Conservation (phyloP, 2,113 vertebrate genomes). For the Pelmatolapia mariae region DNA sequence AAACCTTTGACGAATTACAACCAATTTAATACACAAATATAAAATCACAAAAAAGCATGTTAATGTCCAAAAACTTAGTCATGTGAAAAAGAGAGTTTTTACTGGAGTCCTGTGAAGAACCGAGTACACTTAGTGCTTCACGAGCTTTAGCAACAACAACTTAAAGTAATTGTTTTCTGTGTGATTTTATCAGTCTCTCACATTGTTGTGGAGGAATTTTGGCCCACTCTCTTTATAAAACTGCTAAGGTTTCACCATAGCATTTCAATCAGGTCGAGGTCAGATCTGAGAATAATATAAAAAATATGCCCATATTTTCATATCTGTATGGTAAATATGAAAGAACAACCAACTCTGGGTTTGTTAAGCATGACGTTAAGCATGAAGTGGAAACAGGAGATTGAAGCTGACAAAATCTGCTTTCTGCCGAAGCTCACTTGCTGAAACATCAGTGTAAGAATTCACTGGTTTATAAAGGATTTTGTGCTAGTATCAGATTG, state of each 20-base stretch:
- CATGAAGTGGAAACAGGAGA: neutral
- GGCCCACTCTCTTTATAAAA: neutral
- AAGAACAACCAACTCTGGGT: neutral
- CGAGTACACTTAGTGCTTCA: accelerated
- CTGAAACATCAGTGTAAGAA: neutral
- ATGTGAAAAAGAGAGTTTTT: neutral
- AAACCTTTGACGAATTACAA: accelerated
- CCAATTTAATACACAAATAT: neutral
- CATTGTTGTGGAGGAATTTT: neutral
- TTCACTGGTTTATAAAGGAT: neutral
- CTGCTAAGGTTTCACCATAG: neutral
- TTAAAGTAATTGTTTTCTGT: neutral
- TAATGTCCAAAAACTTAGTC: neutral
- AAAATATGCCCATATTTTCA: neutral
- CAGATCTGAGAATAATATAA: neutral
- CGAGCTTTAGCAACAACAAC: neutral
- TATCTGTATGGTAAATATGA: neutral
- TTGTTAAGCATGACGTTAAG: neutral
- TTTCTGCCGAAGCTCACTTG: neutral
- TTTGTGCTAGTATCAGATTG: neutral
- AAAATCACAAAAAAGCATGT: neutral
- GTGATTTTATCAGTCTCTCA: neutral
- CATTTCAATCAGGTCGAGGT: neutral
- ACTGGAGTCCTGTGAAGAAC: neutral
- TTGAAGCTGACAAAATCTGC: neutral